These are phyloP conservation scores for Dryobotodes eremita DNA, from an alignment of 2,888 invertebrate species.

Conservation along the genomic window DNA sequence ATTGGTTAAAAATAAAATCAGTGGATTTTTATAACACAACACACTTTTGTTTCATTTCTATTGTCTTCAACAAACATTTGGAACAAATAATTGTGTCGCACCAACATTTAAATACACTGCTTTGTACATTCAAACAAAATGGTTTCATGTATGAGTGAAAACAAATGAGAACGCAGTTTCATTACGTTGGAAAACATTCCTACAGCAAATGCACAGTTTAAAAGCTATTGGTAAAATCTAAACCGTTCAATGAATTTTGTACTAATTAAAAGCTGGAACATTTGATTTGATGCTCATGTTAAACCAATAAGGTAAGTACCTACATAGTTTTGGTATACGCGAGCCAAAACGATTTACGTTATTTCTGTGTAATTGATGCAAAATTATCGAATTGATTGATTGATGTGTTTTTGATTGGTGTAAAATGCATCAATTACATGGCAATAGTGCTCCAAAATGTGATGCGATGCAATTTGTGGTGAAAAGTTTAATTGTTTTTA, in stretches of 20 bases:
- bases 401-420: too few species aligned
- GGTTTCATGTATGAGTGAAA: neutral
- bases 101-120: neutral
- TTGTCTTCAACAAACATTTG: neutral
- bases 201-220: constrained; percentile 1
- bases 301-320: constrained; percentile 34
- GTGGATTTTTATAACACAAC: neutral
- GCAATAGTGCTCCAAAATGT: neutral
- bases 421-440: neutral
- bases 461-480: neutral
- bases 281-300: constrained; percentile 66
- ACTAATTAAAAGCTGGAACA: constrained; percentile 67
- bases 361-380: constrained; percentile 17
- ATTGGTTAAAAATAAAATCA: neutral
- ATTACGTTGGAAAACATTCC: constrained; percentile 8
- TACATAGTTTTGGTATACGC: constrained; percentile 32
- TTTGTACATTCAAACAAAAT: neutral
- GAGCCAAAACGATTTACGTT: constrained; percentile 17
- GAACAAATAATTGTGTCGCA: neutral
- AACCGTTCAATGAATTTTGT: constrained; percentile 59
- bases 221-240: constrained; percentile 43
- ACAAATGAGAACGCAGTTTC: constrained; percentile 23
- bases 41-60: neutral
- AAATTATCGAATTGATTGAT: too few species aligned
- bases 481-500: neutral